A percentile compares a stretch with the other conserved stretches of the same genome.
Evolutionary conservation across 2,797 vertebrate species (phyloP).

Genomic region (Trematomus bernacchii): DNA sequence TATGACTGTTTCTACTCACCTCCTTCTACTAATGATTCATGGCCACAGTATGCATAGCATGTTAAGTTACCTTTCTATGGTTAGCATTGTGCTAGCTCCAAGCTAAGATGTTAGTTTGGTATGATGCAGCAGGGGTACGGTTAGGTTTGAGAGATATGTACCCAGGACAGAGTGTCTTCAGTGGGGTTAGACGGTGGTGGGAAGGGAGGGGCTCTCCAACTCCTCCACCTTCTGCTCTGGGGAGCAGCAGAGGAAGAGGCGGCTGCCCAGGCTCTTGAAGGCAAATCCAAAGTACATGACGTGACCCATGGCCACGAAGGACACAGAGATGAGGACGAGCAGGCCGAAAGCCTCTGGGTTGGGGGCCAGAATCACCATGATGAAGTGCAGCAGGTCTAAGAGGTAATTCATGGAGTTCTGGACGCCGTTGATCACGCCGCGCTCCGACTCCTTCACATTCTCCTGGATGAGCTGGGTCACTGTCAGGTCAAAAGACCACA

Average conservation of each 20-base stretch:
- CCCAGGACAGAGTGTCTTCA: constrained; percentile 73
- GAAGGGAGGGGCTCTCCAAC: constrained; percentile 76
- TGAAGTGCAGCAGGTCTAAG: constrained; percentile 98
- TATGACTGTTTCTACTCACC: constrained; percentile 24
- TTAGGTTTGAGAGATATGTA: constrained; percentile 49
- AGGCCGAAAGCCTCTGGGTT: constrained; percentile 97
- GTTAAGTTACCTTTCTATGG: constrained; percentile 36
- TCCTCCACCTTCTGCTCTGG: constrained; percentile 85
- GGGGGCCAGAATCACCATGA: constrained; percentile 98
- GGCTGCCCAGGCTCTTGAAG: constrained; percentile 90
- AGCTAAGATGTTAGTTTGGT: constrained; percentile 66
- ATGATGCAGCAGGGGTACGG: constrained; percentile 30
- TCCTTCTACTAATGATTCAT: constrained; percentile 49
- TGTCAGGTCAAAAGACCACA: constrained; percentile 98
- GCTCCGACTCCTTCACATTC: constrained; percentile 96
- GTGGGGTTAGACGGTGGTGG: constrained; percentile 78
- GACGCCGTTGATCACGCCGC: constrained; percentile 97
- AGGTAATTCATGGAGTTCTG: constrained; percentile 99
- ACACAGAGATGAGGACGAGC: constrained; percentile 96
- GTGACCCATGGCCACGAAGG: constrained; percentile 97
- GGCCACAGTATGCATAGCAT: constrained; percentile 26
- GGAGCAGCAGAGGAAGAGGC: constrained; percentile 91
- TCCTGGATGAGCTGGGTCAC: constrained; percentile 99
- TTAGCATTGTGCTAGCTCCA: constrained; percentile 54
- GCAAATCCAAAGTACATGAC: constrained; percentile 97